These are phyloP conservation scores for Tetranychus piercei DNA, from an alignment of 2,888 invertebrate genomes.

Conservation along the genomic window DNA sequence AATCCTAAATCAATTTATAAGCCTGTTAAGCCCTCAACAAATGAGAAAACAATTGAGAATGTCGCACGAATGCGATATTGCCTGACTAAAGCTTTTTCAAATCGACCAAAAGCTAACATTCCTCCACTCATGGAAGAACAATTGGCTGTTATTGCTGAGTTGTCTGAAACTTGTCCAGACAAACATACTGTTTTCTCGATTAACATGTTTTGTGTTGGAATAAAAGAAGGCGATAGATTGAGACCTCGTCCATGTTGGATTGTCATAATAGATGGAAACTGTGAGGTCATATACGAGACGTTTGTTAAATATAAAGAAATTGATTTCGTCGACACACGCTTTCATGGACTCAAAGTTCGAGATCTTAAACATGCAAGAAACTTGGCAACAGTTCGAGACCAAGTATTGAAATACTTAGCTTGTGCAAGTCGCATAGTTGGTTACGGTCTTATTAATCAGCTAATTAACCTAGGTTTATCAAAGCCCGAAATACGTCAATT, in stretches of 20 bases:
- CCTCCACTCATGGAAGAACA: too few species aligned
- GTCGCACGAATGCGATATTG: too few species aligned
- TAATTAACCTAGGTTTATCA: neutral
- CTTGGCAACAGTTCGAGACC: neutral
- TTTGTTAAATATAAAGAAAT: neutral
- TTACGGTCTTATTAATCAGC: neutral
- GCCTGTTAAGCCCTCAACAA: too few species aligned
- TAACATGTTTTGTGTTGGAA: too few species aligned
- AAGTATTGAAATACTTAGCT: neutral
- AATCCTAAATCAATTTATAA: too few species aligned
- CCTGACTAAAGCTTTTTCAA: too few species aligned
- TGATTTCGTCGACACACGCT: neutral
- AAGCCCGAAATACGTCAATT: neutral
- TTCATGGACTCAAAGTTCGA: neutral
- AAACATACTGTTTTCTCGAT: too few species aligned
- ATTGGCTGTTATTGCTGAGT: too few species aligned
- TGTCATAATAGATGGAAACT: neutral
- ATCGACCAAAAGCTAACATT: too few species aligned
- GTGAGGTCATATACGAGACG: neutral
- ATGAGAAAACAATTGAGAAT: too few species aligned
- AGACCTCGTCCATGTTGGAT: neutral
- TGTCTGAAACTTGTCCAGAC: too few species aligned
- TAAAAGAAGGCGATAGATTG: too few species aligned
- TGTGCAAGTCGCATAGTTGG: neutral
- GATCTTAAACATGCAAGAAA: neutral